These are phyloP conservation scores for Acomys russatus DNA, from an alignment of 2,797 vertebrate species.

Conservation along the genomic window DNA sequence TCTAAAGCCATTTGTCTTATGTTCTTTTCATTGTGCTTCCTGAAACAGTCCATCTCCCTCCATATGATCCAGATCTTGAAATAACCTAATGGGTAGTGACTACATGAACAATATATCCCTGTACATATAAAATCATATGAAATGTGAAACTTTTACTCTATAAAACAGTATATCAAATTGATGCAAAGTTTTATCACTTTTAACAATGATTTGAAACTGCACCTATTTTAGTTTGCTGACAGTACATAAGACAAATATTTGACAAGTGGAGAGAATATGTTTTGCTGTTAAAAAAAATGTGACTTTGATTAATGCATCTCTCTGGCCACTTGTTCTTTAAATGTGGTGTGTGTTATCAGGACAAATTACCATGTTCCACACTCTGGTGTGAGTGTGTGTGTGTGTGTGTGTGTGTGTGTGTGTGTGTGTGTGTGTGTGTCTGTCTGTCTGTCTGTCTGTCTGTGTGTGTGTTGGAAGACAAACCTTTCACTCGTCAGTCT, in stretches of 20 bases:
- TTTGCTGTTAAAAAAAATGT: not conserved
- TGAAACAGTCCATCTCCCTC: not conserved
- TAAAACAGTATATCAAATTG: not conserved
- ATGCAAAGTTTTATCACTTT: slow-evolving; percentile 1
- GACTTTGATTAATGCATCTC: not conserved
- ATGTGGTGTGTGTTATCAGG: not conserved
- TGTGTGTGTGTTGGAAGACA: not conserved
- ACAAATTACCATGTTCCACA: not conserved
- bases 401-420: not conserved
- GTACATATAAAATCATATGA: not conserved
- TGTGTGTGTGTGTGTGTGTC: not conserved
- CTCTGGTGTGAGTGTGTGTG: not conserved
- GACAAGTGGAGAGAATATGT: not conserved
- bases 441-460: not conserved
- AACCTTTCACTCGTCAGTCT: not conserved
- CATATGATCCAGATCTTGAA: not conserved
- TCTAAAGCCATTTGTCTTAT: not conserved
- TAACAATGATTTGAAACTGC: slow-evolving; percentile 17
- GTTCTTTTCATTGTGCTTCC: not conserved
- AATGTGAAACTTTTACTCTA: slow-evolving; percentile 8
- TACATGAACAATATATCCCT: not conserved
- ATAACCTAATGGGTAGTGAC: not conserved
- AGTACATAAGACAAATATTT: not conserved
- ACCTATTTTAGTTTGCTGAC: not conserved
- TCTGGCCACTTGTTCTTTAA: not conserved